Conservation (phyloP, 2,888 invertebrate species). For the Tiliacea citrago region DNA sequence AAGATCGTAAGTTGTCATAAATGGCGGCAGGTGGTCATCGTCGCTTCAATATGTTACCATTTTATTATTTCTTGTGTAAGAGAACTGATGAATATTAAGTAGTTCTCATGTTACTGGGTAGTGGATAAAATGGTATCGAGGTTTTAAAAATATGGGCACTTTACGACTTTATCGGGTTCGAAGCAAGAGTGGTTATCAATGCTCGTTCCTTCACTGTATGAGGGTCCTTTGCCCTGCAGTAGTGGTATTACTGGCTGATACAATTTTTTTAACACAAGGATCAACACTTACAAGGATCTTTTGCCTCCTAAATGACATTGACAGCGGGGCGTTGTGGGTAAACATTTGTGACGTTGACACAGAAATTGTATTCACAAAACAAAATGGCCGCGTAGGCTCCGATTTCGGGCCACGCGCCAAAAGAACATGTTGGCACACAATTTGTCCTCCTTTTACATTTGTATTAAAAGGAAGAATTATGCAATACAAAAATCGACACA, state of each 20-base stretch:
- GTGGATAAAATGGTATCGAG: constrained; percentile 2
- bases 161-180: not conserved
- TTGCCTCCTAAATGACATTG: too few species aligned
- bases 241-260: not conserved
- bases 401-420: too few species aligned
- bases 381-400: too few species aligned
- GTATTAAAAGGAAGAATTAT: not conserved
- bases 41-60: constrained; percentile 3
- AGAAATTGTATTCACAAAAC: too few species aligned
- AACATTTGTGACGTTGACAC: too few species aligned
- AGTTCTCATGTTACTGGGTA: constrained; percentile 1
- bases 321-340: too few species aligned
- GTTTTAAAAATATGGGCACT: constrained; percentile 6
- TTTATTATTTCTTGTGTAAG: constrained; percentile 37
- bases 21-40: constrained; percentile 28
- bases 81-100: constrained; percentile 49
- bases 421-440: too few species aligned
- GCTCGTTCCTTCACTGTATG: not conserved
- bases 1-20: constrained; percentile 29
- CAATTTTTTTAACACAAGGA: not conserved
- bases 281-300: too few species aligned
- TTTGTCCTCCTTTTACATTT: too few species aligned
- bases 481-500: not conserved
- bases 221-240: not conserved
- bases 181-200: not conserved